Base-by-base conservation (phyloP, 2,888 invertebrate genomes). In the Drosophila phalerata region DNA sequence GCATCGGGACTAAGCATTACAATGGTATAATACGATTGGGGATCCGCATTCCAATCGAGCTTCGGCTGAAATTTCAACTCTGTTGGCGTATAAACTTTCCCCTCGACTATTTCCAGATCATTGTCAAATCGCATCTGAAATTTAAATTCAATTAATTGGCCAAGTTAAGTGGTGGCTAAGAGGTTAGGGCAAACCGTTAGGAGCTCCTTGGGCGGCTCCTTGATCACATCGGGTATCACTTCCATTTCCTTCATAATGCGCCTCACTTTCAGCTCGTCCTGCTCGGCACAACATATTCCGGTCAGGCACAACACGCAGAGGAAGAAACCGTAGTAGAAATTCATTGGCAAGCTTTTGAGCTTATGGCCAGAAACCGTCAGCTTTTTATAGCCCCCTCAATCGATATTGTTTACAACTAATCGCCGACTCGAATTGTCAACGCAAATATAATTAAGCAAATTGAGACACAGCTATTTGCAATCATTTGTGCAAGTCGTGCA, bases 1-100 rank as follows among this genome's bases (percentile, higher is more conserved):
- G 97, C 97, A 93, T 98, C 98, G 10, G 91, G 98, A 93, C 98
- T 98, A 93, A 91, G 68, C 85, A 92, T 85, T 1, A 89, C 64
- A 3, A 92, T 66, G 0, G 90, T 84, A 53, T 92, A 91, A 63
- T 81, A 91, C 0, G 69, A 45, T 5, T 73, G 69, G 0, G 77
- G 48, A 47, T 91, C 81, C 2, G 81, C 81, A 40, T 72, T 74
- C 90, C 90, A 92, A 2, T 78, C 84, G 0, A 92, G 61, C 8
- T 67, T 74, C 0, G 92, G 92, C 13, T 75, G 64, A 45, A 89
- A 75, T 45, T 90, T 89, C 0, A 91, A 77, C 73, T 95, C 94
- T 0, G 94, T 96, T 0, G 96, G 96, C 0, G 96, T 96, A 66
- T 96, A 93, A 71, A 94, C 94, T 81, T 96, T 95, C 19, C 97